These are phyloP conservation scores for Arctopsyche grandis DNA, from an alignment of 1,140 invertebrate genomes.

Conservation along the genomic window DNA sequence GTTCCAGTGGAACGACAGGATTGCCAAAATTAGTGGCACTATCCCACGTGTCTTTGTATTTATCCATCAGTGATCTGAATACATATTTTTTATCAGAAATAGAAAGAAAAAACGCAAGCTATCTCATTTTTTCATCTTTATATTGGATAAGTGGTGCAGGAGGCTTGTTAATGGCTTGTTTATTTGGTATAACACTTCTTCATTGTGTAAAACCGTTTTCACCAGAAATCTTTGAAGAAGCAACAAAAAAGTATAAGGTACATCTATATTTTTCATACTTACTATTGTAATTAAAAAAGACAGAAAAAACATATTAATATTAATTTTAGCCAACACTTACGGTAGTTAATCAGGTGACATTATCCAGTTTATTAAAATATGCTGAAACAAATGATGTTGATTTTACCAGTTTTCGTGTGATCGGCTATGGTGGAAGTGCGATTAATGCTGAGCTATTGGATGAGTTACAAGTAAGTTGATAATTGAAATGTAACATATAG, in stretches of 20 bases:
- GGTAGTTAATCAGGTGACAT: slow-evolving; percentile 19
- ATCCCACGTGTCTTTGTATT: slow-evolving; percentile 38
- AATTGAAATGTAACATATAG: too few relatives aligned
- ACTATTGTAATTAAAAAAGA: background rate
- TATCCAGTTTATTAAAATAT: slow-evolving; percentile 23
- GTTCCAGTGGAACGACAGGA: slow-evolving; percentile 51
- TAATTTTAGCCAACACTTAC: slow-evolving; percentile 37
- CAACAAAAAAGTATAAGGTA: slow-evolving; percentile 41
- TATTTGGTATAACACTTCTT: slow-evolving; percentile 14
- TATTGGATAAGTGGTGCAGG: slow-evolving; percentile 35
- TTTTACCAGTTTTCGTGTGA: slow-evolving; percentile 35
- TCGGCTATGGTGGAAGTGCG: slow-evolving; percentile 35
- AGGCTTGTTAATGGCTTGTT: background rate
- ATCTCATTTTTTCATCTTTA: slow-evolving; percentile 31
- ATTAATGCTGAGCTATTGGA: slow-evolving; percentile 24
- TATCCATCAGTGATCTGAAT: background rate
- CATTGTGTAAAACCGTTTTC: slow-evolving; percentile 27
- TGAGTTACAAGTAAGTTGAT: slow-evolving; percentile 39
- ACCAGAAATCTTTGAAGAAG: background rate
- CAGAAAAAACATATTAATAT: background rate
- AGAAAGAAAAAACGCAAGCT: background rate
- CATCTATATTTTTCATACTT: background rate
- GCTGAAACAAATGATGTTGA: slow-evolving; percentile 32
- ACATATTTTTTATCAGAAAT: background rate
- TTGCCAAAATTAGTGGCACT: slow-evolving; percentile 48